Conservation (phyloP, 2,888 invertebrate species). For the Callimorpha dominula region DNA sequence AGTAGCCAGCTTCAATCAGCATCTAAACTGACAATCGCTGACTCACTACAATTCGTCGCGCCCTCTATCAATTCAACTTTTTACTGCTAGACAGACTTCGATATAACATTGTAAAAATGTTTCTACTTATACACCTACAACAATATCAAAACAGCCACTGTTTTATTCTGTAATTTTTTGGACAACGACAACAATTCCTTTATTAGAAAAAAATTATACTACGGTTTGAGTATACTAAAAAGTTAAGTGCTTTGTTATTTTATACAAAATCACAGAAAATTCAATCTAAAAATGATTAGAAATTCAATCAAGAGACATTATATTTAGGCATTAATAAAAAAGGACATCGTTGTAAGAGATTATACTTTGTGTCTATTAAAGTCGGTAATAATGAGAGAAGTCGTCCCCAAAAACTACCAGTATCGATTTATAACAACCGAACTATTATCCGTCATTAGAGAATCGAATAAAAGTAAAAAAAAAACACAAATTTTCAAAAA, state of each 20-base stretch:
- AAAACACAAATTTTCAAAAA: constrained; percentile 67
- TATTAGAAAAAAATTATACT: constrained; percentile 4
- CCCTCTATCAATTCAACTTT: constrained; percentile 76
- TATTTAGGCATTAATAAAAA: constrained; percentile 29
- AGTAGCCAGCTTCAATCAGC: constrained; percentile 76
- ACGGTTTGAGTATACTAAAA: constrained; percentile 9
- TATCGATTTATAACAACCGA: constrained; percentile 52
- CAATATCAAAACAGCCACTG: constrained; percentile 41
- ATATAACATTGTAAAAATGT: constrained; percentile 48
- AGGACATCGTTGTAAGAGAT: constrained; percentile 24
- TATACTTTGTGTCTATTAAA: constrained; percentile 45
- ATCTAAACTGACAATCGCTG: constrained; percentile 62
- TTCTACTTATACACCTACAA: constrained; percentile 39
- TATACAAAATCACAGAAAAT: constrained; percentile 9
- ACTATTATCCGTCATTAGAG: constrained; percentile 67
- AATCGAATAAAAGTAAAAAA: constrained; percentile 65
- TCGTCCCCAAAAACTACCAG: constrained; percentile 51
- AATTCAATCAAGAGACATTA: constrained; percentile 14
- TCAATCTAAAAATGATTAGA: constrained; percentile 17
- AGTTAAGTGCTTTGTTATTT: not conserved
- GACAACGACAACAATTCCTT: constrained; percentile 25
- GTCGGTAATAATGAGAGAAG: constrained; percentile 49
- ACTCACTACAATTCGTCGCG: constrained; percentile 81
- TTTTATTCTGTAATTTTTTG: constrained; percentile 22
- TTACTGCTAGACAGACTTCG: constrained; percentile 59